Conservation (phyloP, 1,140 invertebrate genomes). For the Acromyrmex echinatior region DNA sequence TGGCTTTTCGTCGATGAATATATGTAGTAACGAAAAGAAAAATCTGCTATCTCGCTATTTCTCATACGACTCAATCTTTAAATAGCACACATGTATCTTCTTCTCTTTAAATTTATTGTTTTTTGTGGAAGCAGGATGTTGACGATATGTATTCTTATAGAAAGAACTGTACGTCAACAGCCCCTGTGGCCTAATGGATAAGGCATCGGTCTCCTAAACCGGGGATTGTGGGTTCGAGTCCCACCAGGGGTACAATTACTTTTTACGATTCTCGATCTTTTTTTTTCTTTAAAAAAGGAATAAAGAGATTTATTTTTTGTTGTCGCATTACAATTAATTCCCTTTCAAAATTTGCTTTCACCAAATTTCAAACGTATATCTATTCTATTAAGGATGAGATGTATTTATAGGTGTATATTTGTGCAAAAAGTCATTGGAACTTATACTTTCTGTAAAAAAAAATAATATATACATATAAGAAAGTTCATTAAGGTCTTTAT, state of each 20-base stretch:
- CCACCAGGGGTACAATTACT: conserved; percentile 82
- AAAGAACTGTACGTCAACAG: not conserved
- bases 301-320: too few relatives aligned
- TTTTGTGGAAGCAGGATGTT: not conserved
- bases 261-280: conserved; percentile 53
- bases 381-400: too few relatives aligned
- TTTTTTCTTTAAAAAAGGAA: not conserved
- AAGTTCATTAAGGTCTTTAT: too few relatives aligned
- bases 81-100: too few relatives aligned
- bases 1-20: too few relatives aligned
- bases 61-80: not conserved
- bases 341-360: too few relatives aligned
- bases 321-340: too few relatives aligned
- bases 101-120: not conserved
- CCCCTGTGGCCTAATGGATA: conserved; percentile 85
- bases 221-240: conserved; percentile 85
- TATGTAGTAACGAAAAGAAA: not conserved
- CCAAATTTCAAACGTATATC: too few relatives aligned
- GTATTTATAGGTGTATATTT: too few relatives aligned
- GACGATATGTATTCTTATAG: not conserved
- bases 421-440: too few relatives aligned
- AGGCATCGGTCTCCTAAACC: conserved; percentile 85
- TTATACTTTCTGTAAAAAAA: too few relatives aligned
- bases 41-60: not conserved
- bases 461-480: too few relatives aligned